A percentile compares a stretch with the other conserved stretches of the same genome.
phyloP scores from a whole-genome alignment of 1,140 invertebrate species.

The Conus betulinus region DNA sequence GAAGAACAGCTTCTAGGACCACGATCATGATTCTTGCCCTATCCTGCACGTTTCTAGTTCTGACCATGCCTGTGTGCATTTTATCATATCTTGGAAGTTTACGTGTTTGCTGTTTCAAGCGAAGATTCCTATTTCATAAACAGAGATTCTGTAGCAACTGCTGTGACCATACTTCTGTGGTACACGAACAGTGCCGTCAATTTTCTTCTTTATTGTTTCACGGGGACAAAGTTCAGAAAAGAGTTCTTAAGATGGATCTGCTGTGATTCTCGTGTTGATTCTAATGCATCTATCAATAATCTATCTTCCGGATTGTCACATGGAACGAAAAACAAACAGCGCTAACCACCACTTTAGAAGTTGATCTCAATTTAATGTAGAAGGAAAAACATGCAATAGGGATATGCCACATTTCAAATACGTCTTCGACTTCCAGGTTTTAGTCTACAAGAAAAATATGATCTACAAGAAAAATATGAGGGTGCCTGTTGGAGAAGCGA shows the following conservation, averaged over 20 bases:
- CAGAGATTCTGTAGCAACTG: not conserved
- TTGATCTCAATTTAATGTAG: no score
- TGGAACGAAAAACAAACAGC: no score
- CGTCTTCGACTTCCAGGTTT: no score
- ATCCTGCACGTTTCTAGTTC: conserved; percentile 31
- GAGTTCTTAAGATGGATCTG: conserved; percentile 27
- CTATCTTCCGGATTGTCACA: no score
- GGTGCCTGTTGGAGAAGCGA: no score
- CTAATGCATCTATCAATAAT: no score
- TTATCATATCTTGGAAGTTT: not conserved
- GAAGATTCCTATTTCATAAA: not conserved
- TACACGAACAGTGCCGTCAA: conserved; percentile 48
- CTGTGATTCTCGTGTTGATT: not conserved
- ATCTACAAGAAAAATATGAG: no score
- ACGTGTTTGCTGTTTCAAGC: not conserved
- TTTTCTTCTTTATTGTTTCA: conserved; percentile 50
- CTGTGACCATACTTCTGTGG: conserved; percentile 33
- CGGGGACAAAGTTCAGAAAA: conserved; percentile 39
- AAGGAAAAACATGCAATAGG: no score
- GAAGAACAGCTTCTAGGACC: not conserved
- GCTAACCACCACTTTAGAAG: no score
- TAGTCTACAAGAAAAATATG: no score
- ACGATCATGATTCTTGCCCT: conserved; percentile 31
- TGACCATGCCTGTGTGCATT: conserved; percentile 23
- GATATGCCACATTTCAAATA: no score